Evolutionary conservation across 2,113 vertebrate genomes (phyloP).

Genomic region (Coryphaenoides rupestris): DNA sequence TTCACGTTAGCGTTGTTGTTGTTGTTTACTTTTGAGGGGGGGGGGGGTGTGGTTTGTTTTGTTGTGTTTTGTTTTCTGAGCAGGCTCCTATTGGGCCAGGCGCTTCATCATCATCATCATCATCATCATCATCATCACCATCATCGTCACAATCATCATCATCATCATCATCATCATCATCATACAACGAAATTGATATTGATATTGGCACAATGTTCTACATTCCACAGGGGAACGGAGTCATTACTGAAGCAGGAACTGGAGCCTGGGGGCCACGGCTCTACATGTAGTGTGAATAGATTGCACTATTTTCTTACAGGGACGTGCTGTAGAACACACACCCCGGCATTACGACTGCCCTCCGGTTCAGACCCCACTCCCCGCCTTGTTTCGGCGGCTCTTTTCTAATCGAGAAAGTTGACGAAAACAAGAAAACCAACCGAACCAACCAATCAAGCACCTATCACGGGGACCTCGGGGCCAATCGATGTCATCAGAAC

Average conservation of each 20-base stretch:
- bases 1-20: constrained; percentile 14
- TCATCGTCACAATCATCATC: constrained; percentile 6
- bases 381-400: constrained; percentile 41
- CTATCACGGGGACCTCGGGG: constrained; percentile 6
- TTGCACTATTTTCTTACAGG: constrained; percentile 56
- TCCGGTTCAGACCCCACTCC: constrained; percentile 57
- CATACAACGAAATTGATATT: constrained; percentile 77
- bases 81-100: constrained; percentile 13
- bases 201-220: constrained; percentile 74
- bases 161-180: constrained; percentile 63
- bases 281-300: constrained; percentile 65
- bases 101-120: not conserved
- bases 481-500: constrained; percentile 8
- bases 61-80: not conserved
- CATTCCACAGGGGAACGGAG: constrained; percentile 72
- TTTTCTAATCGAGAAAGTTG: constrained; percentile 41
- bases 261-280: constrained; percentile 65
- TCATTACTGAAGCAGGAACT: constrained; percentile 70
- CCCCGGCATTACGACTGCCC: constrained; percentile 62
- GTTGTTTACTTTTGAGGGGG: constrained; percentile 19
- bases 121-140: constrained; percentile 4
- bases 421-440: constrained; percentile 46
- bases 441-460: constrained; percentile 4
- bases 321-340: constrained; percentile 63
- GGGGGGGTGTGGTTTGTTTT: too few species aligned